Conservation (phyloP, 2,113 vertebrate species). For the Poeciliopsis occidentalis region DNA sequence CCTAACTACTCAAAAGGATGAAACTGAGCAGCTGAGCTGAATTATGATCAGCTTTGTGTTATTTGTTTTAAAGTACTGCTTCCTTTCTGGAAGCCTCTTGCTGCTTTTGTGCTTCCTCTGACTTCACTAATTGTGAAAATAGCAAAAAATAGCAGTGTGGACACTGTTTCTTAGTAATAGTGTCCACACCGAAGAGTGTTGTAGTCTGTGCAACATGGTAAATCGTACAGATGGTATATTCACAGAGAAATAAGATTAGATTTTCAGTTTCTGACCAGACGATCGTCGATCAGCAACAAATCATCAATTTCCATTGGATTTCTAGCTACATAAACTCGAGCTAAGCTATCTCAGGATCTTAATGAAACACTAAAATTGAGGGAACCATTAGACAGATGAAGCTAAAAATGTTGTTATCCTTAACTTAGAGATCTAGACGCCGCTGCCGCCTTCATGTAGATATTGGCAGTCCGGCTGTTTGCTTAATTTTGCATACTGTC, state of each 20-base stretch:
- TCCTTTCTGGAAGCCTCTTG: neutral
- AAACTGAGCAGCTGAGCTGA: neutral
- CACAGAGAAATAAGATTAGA: no score
- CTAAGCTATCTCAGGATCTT: conserved; percentile 21
- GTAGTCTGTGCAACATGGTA: neutral
- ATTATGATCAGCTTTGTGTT: neutral
- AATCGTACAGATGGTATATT: no score
- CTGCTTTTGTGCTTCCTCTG: neutral
- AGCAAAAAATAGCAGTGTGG: no score
- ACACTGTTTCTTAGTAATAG: neutral
- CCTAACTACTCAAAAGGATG: neutral
- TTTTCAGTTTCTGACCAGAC: no score
- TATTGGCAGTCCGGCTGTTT: neutral
- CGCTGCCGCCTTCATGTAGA: neutral
- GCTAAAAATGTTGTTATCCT: conserved; percentile 33
- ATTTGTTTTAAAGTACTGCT: neutral
- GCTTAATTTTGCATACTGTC: neutral
- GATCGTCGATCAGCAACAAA: neutral
- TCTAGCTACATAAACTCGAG: conserved; percentile 4
- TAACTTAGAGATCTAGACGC: conserved; percentile 17
- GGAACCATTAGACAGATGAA: conserved; percentile 18
- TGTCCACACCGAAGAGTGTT: neutral
- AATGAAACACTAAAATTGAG: conserved; percentile 13
- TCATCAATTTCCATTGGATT: neutral
- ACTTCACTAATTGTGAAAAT: neutral